phyloP scores from a whole-genome alignment of 1,140 invertebrate species.

The Agrilus planipennis region DNA sequence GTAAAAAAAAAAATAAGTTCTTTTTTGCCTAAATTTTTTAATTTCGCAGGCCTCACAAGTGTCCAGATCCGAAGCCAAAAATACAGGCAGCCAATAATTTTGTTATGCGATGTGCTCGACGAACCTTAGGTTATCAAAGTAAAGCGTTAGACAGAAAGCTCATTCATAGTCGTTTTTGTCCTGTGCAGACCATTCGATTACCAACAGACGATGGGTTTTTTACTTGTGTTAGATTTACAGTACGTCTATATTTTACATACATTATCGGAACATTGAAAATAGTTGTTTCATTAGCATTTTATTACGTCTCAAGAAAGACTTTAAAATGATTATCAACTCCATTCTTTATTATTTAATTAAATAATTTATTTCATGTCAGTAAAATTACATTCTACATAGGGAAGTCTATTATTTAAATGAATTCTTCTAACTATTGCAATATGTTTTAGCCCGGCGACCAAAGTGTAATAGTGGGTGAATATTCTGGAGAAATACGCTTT shows the following conservation, averaged over 20 bases:
- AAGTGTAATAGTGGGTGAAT: conserved; percentile 73
- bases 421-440: conserved; percentile 22
- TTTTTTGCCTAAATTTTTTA: neutral
- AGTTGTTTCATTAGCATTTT: no score
- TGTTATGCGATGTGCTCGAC: conserved; percentile 44
- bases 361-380: no score
- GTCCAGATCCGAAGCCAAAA: conserved; percentile 72
- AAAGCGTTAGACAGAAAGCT: conserved; percentile 62
- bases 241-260: no score
- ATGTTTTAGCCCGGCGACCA: conserved; percentile 67
- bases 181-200: conserved; percentile 67
- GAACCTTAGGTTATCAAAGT: conserved; percentile 42
- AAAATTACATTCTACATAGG: no score
- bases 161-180: conserved; percentile 81
- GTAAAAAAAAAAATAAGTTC: no score
- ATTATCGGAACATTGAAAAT: no score
- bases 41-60: conserved; percentile 71
- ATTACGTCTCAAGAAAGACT: no score
- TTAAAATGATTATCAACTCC: no score
- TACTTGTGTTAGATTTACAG: conserved; percentile 68
- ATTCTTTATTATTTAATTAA: no score
- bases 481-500: conserved; percentile 75
- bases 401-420: no score
- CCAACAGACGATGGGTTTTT: conserved; percentile 67
- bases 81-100: conserved; percentile 61